Evolutionary conservation across 64 coral and sea anemone species (phyloP).

Genomic region (Stichodactyla mertensii): DNA sequence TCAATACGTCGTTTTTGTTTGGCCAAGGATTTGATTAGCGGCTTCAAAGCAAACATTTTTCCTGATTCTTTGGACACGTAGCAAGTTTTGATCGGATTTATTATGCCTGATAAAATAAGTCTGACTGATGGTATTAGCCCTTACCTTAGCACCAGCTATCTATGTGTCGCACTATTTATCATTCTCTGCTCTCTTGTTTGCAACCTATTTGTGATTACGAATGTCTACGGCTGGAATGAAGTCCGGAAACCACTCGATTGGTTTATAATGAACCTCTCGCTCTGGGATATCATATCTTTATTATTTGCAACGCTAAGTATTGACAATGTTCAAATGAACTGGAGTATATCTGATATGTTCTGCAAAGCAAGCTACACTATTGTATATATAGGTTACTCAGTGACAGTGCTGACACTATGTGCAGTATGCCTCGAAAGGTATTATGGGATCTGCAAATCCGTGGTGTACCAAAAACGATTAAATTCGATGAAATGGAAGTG

Average conservation of each 20-base stretch:
- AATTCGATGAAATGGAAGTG: slow-evolving; percentile 13
- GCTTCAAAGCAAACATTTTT: background rate
- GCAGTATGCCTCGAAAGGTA: slow-evolving; percentile 42
- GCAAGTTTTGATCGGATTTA: slow-evolving; percentile 22
- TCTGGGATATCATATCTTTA: slow-evolving; percentile 35
- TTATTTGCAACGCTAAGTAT: slow-evolving; percentile 51
- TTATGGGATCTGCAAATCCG: slow-evolving; percentile 41
- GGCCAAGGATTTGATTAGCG: slow-evolving; percentile 2
- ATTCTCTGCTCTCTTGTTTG: slow-evolving; percentile 32
- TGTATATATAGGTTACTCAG: slow-evolving; percentile 26
- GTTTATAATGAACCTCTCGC: slow-evolving; percentile 40
- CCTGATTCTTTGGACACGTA: slow-evolving; percentile 13
- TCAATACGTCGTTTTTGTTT: background rate
- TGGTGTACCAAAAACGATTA: slow-evolving; percentile 1
- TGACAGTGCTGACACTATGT: slow-evolving; percentile 20
- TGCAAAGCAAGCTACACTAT: slow-evolving; percentile 44
- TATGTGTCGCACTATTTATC: slow-evolving; percentile 18
- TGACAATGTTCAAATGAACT: slow-evolving; percentile 48
- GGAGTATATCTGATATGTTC: slow-evolving; percentile 24
- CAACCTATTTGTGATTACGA: slow-evolving; percentile 41
- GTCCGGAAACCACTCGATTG: slow-evolving; percentile 33
- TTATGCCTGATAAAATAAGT: slow-evolving; percentile 17
- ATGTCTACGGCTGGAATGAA: slow-evolving; percentile 31
- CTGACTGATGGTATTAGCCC: slow-evolving; percentile 22
- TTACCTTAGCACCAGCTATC: slow-evolving; percentile 11